A percentile compares a stretch with the other conserved stretches of the same genome.
These are phyloP conservation scores for Drosophila tsacasi DNA, from an alignment of 1,140 invertebrate species.

Conservation along the genomic window DNA sequence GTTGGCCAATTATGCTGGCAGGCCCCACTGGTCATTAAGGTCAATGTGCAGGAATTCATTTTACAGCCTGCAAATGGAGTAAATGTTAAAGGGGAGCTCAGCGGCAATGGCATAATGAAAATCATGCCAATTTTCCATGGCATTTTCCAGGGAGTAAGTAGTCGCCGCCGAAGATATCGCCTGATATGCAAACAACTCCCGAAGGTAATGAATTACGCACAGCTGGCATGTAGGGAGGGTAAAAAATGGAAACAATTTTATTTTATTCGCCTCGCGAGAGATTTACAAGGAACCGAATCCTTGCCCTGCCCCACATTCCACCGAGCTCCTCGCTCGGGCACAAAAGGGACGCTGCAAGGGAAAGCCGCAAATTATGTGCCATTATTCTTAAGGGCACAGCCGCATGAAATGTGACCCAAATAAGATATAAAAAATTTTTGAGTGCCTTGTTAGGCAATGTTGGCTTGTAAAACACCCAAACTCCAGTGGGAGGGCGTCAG, in stretches of 20 bases:
- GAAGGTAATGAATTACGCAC: conserved; percentile 70
- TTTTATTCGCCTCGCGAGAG: conserved; percentile 82
- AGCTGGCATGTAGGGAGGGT: conserved; percentile 48
- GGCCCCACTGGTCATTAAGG: conserved; percentile 57
- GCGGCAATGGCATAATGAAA: conserved; percentile 43
- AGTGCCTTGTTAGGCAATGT: conserved; percentile 72
- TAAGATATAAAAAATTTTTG: conserved; percentile 81
- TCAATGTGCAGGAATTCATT: conserved; percentile 61
- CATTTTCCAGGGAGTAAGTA: conserved; percentile 23
- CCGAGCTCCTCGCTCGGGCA: background rate
- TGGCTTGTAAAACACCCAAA: conserved; percentile 66
- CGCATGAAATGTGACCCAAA: conserved; percentile 80
- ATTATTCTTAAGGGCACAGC: conserved; percentile 80
- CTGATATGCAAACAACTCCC: conserved; percentile 70
- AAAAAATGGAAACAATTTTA: conserved; percentile 77
- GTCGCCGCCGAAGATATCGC: conserved; percentile 41
- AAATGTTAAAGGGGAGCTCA: conserved; percentile 51
- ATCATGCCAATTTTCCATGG: conserved; percentile 40
- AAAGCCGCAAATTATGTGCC: conserved; percentile 82
- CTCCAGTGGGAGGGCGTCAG: background rate
- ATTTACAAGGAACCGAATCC: conserved; percentile 52
- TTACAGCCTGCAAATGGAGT: conserved; percentile 56
- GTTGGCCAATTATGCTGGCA: conserved; percentile 56
- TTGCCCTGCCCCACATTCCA: conserved; percentile 22
- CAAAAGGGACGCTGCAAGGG: conserved; percentile 34